Evolutionary conservation across 2,113 vertebrate species (phyloP).

Genomic region (Physeter macrocephalus): DNA sequence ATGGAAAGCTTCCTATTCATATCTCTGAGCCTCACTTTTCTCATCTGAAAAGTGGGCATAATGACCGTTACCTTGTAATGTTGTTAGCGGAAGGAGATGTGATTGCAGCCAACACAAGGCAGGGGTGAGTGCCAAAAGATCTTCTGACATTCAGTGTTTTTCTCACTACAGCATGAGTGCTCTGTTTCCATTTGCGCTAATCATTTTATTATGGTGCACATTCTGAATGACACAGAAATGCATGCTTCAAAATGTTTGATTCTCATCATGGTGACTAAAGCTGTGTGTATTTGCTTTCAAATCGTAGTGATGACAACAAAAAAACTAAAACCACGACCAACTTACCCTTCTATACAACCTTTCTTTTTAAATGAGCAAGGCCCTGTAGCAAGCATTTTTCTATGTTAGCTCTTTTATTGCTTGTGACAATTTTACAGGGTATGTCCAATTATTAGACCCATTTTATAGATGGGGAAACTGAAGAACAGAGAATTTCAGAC

Average conservation of each 20-base stretch:
- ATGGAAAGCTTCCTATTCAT: background rate
- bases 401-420: background rate
- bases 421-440: background rate
- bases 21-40: background rate
- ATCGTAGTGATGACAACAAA: background rate
- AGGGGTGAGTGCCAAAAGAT: background rate
- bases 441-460: background rate
- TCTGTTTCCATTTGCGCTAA: background rate
- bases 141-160: background rate
- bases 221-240: background rate
- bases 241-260: background rate
- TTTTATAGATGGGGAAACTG: background rate
- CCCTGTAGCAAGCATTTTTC: background rate
- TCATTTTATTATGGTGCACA: background rate
- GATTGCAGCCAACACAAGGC: background rate
- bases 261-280: background rate
- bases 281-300: background rate
- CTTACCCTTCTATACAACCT: background rate
- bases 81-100: background rate
- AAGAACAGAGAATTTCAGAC: background rate
- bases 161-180: background rate
- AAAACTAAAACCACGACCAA: background rate
- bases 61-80: background rate
- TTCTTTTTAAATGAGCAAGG: background rate
- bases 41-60: background rate